phyloP scores from a whole-genome alignment of 1,140 invertebrate genomes.

The Battus philenor region DNA sequence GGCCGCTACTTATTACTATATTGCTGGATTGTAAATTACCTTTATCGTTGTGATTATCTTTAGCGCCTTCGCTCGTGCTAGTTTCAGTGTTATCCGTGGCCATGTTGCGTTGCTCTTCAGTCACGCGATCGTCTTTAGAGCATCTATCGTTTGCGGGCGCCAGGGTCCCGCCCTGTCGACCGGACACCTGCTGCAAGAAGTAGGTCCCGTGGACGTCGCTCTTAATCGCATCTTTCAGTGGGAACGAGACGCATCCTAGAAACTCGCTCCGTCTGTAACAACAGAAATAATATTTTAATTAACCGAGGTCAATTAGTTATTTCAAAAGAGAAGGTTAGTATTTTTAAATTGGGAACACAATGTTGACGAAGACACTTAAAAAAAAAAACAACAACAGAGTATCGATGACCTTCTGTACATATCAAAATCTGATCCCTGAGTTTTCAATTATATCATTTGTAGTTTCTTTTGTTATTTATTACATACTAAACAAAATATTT shows the following conservation, averaged over 20 bases:
- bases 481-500: too few species aligned
- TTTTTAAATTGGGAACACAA: too few species aligned
- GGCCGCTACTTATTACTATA: too few species aligned
- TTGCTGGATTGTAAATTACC: too few species aligned
- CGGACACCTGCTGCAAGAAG: slow-evolving; percentile 69
- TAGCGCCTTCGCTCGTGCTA: slow-evolving; percentile 60
- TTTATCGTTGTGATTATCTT: slow-evolving; percentile 62
- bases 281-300: slow-evolving; percentile 19
- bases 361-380: too few species aligned
- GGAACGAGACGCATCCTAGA: slow-evolving; percentile 87
- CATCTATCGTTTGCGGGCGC: slow-evolving; percentile 28
- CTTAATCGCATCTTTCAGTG: slow-evolving; percentile 80
- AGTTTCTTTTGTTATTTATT: too few species aligned
- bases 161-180: slow-evolving; percentile 41
- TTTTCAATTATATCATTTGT: too few species aligned
- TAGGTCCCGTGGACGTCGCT: slow-evolving; percentile 74
- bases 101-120: slow-evolving; percentile 54
- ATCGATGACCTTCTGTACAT: background rate
- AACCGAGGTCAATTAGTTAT: background rate
- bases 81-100: slow-evolving; percentile 66
- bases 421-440: too few species aligned
- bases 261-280: slow-evolving; percentile 85
- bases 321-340: too few species aligned
- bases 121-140: slow-evolving; percentile 37
- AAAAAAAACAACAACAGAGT: too few species aligned